A percentile compares a stretch with the other conserved stretches of the same genome.
Evolutionary conservation across 2,113 vertebrate species (phyloP).

Genomic region (Actinemys pallida): DNA sequence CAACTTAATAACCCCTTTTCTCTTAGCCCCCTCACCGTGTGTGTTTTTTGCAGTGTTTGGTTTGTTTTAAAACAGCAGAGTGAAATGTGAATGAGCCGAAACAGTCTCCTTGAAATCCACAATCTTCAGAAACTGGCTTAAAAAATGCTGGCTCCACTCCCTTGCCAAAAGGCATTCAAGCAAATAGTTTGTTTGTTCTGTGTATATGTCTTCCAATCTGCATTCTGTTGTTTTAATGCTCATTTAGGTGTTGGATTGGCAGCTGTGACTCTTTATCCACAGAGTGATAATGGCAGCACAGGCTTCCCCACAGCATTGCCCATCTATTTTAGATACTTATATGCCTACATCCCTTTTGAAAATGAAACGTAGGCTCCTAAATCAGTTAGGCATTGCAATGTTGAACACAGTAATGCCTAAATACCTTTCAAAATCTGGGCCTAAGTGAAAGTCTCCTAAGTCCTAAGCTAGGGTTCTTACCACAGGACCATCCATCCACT

Average conservation of each 20-base stretch:
- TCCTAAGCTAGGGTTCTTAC: neutral
- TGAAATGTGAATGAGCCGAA: neutral
- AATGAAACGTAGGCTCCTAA: neutral
- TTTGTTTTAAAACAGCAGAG: neutral
- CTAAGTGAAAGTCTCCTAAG: neutral
- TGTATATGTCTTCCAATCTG: neutral
- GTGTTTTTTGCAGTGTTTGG: neutral
- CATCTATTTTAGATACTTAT: neutral
- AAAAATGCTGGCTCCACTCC: neutral
- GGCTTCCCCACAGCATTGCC: neutral
- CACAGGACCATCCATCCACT: neutral
- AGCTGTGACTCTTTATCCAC: neutral
- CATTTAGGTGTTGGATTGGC: neutral
- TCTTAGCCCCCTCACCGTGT: slow-evolving; percentile 3
- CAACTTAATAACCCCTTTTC: slow-evolving; percentile 22
- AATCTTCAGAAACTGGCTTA: neutral
- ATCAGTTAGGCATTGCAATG: neutral
- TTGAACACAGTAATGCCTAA: neutral
- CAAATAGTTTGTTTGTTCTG: neutral
- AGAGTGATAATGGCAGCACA: neutral
- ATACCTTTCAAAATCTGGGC: neutral
- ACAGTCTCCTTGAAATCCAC: fast-evolving
- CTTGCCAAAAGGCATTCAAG: fast-evolving
- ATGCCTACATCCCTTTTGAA: neutral
- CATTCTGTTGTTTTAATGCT: neutral